These are phyloP conservation scores for Eupithecia inturbata DNA, from an alignment of 2,888 invertebrate genomes.

Conservation along the genomic window DNA sequence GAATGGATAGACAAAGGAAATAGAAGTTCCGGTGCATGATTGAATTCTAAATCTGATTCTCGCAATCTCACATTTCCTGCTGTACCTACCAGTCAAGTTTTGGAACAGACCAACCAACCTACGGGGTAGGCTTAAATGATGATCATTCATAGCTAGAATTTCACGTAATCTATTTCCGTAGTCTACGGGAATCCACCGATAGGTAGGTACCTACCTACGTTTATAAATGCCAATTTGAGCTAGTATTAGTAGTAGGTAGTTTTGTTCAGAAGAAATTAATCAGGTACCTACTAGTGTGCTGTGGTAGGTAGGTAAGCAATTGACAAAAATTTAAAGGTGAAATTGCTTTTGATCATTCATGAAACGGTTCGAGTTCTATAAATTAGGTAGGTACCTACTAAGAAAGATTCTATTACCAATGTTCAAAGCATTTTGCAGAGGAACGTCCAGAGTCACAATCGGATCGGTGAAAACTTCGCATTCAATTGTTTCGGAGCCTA, in stretches of 20 bases:
- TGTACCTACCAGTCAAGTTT: constrained; percentile 15
- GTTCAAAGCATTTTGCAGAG: constrained; percentile 49
- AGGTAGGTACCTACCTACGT: not conserved
- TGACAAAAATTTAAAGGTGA: too few relatives aligned
- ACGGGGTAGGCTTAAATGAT: not conserved
- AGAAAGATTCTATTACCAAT: constrained; percentile 49
- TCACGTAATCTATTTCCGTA: not conserved
- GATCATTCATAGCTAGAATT: not conserved
- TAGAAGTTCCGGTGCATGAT: constrained; percentile 36
- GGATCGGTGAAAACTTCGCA: constrained; percentile 61
- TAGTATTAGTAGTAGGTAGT: not conserved
- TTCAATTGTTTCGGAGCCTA: constrained; percentile 66
- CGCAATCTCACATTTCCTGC: constrained; percentile 23
- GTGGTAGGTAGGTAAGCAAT: too few relatives aligned
- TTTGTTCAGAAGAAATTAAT: too few relatives aligned
- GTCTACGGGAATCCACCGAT: not conserved
- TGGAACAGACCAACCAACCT: not conserved
- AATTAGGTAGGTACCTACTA: not conserved
- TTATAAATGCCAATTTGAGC: not conserved
- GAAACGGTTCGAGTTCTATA: not conserved
- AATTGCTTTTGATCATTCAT: not conserved
- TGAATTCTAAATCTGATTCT: constrained; percentile 37
- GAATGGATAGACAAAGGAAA: constrained; percentile 39
- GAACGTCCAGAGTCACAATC: constrained; percentile 49
- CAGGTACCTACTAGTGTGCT: too few relatives aligned